Base-by-base conservation (phyloP, 2,113 vertebrate genomes). In the Oreamnos americanus region DNA sequence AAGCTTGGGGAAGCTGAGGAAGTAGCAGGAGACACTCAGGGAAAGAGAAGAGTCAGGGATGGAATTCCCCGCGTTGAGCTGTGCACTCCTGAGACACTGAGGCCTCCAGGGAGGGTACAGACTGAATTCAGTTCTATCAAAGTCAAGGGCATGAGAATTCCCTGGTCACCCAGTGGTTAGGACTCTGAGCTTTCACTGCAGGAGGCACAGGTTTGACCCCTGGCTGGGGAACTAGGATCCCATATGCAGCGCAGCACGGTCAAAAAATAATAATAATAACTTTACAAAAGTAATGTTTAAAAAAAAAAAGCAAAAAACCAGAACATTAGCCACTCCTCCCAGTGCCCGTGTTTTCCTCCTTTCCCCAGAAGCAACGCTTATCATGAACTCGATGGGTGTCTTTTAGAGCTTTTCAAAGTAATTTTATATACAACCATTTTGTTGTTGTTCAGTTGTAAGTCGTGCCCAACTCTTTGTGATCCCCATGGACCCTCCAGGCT, bases 171-270 rank as follows among this genome's bases (percentile, higher is more conserved):
- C 47, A 81, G 5, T 1, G 3, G 79, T 43, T 43, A 43, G 71
- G 21, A 43, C 36, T 74, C 71, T 43, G 67, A 0, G 0, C 21
- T 74, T 74, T 39, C 21, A 39, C 36, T 43, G 11, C 71, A 43
- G 71, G 2, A 0, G 36, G 11, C 36, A 43, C 36, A 43, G 21
- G 36, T 76, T 26, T 25, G 23, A 76, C 3, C 23, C 71, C 71
- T 43, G 71, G 36, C 11, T 43, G 10, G 71, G 71, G 12, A 43
- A 43, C 71, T 39, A 43, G 71, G 71, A 76, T 76, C 36, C 71
- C 71, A 43, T 43, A 14, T 43, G 36, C 36, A 39, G 36, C 36
- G 43, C 6, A 14, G 36, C 0, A 1, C 0, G 6, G 36, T 76
- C 21, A 43, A 14, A 43, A 76, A 76, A 26, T 6, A 39, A 39